Conservation (phyloP, 2,888 invertebrate genomes). For the Apamea epomidion region DNA sequence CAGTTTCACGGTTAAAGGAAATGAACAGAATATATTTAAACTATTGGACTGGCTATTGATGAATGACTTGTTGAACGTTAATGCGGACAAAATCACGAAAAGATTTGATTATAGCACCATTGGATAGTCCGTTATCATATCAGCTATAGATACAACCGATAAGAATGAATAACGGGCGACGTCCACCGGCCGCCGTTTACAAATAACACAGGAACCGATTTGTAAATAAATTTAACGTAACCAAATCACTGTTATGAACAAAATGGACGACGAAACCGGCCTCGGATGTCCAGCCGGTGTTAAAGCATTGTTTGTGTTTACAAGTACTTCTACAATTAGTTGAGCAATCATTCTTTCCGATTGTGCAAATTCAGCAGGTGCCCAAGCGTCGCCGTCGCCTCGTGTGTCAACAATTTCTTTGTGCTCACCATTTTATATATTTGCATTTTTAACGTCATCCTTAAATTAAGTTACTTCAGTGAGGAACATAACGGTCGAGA, state of each 20-base stretch:
- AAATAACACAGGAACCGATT: constrained; percentile 74
- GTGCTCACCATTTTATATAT: constrained; percentile 76
- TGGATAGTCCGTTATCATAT: constrained; percentile 67
- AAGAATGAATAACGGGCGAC: constrained; percentile 67
- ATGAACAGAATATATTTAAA: constrained; percentile 3
- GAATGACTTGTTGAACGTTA: constrained; percentile 40
- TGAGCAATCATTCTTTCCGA: constrained; percentile 83
- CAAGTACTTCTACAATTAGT: constrained; percentile 81
- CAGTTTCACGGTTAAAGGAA: constrained; percentile 25
- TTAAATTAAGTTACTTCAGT: constrained; percentile 71
- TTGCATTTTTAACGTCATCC: constrained; percentile 75
- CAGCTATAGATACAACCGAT: constrained; percentile 68
- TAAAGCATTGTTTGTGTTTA: constrained; percentile 83
- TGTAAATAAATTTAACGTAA: constrained; percentile 80
- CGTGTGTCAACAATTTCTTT: constrained; percentile 79
- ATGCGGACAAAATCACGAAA: constrained; percentile 58
- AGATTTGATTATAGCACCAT: constrained; percentile 60
- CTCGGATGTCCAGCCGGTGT: constrained; percentile 77
- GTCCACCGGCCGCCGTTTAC: constrained; percentile 67
- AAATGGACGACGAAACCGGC: constrained; percentile 72
- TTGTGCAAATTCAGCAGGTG: constrained; percentile 81
- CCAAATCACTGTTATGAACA: constrained; percentile 76
- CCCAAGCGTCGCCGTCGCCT: constrained; percentile 65
- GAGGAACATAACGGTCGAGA: constrained; percentile 71
- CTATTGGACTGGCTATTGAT: constrained; percentile 26